Evolutionary conservation across 1,140 invertebrate genomes (phyloP), one percentile per base, ranked within the genome.

Genomic region (Lordiphosa stackelbergi): DNA sequence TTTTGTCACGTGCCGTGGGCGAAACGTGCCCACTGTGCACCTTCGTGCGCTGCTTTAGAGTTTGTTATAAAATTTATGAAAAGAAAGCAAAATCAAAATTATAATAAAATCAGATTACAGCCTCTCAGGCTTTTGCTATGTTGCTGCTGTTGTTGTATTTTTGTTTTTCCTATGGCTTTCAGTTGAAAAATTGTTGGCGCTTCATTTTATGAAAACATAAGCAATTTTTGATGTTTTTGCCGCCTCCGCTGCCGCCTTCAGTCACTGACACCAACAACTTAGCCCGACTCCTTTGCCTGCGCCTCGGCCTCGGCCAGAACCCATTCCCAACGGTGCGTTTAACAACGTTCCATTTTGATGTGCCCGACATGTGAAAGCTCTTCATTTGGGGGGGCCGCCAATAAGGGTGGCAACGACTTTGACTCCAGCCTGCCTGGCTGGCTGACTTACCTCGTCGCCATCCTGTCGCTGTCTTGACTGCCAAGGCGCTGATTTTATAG

Each of bases 31-130:
- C 28, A 31, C 28, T 31, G 28, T 31, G 28, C 28, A 7, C 28
- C 28, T 31, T 31, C 28, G 28, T 31, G 28, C 9, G 42, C 31
- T 31, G 28, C 28, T 31, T 31, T 31, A 2, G 71, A 59, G 71
- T 75, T 81, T 83, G 77, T 79, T 79, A 81, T 81, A 83, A 83
- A 83, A 81, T 81, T 81, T 81, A 81, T 81, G 77, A 81, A 81
- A 81, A 81, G 77, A 83, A 83, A 83, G 77, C 77, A 69, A 81
- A 81, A 81, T 81, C 77, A 81, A 81, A 81, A 81, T 81, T 79
- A 79, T 79, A 79, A 81, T 81, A 83, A 81, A 81, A 81, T 81
- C 77, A 83, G 77, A 83, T 81, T 81, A 81, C 72, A 73, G 72
- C 60, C 73, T 58, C 53, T 63, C 65, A 41, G 53, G 36, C 13